Evolutionary conservation across 2,797 vertebrate species (phyloP).

Genomic region (Diplodus puntazzo): DNA sequence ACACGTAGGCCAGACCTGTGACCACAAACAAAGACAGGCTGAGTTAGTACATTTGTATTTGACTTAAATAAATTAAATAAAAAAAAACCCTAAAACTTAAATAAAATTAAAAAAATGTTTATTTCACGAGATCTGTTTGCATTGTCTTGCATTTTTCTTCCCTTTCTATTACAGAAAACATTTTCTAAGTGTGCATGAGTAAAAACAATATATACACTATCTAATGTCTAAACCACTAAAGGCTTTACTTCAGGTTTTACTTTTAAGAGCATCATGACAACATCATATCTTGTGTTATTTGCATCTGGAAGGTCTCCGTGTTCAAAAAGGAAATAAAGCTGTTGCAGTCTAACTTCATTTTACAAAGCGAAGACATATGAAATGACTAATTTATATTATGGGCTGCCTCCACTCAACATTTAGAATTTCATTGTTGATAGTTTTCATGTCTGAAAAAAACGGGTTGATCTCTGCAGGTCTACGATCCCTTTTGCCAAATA

Average conservation of each 20-base stretch:
- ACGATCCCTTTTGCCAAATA: no score
- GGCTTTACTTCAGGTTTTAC: background rate
- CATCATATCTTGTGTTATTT: background rate
- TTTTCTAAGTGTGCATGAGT: background rate
- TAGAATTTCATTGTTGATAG: no score
- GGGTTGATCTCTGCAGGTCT: no score
- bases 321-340: background rate
- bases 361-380: background rate
- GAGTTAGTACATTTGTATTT: background rate
- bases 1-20: slow-evolving; percentile 93
- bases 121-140: background rate
- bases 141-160: background rate
- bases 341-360: background rate
- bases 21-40: slow-evolving; percentile 12
- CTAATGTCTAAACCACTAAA: background rate
- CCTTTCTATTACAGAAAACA: background rate
- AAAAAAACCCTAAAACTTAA: no score
- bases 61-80: background rate
- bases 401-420: no score
- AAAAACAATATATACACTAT: background rate
- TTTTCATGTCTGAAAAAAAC: no score
- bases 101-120: background rate
- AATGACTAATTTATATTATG: no score
- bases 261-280: background rate
- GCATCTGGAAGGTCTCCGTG: background rate